Evolutionary conservation across 2,888 invertebrate genomes (phyloP).

Genomic region (Clunio marinus): DNA sequence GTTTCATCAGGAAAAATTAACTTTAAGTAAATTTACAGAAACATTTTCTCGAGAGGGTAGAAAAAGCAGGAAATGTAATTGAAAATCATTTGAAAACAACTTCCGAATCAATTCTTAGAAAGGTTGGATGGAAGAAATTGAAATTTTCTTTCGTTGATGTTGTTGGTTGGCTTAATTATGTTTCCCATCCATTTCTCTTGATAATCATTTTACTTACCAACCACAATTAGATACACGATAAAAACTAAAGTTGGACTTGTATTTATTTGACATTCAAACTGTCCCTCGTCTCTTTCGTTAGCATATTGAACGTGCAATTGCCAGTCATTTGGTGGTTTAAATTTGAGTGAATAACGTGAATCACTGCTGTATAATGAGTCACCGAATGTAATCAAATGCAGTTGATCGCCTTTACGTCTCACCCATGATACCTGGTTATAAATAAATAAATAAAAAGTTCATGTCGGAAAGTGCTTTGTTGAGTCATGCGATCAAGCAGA

Average conservation of each 20-base stretch:
- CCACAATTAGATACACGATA: constrained; percentile 64
- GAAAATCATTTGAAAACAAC: too few relatives aligned
- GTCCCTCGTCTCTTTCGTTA: constrained; percentile 69
- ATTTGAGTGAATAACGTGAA: constrained; percentile 64
- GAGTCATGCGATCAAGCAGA: background rate
- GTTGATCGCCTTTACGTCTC: constrained; percentile 61
- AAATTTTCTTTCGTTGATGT: too few relatives aligned
- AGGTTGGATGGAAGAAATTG: too few relatives aligned
- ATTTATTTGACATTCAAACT: constrained; percentile 74
- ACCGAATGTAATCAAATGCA: constrained; percentile 66
- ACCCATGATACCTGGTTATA: constrained; percentile 64
- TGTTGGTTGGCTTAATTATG: too few relatives aligned
- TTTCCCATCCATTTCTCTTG: too few relatives aligned
- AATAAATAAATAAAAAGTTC: constrained; percentile 38
- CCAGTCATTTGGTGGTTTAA: constrained; percentile 73
- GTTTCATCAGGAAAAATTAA: too few relatives aligned
- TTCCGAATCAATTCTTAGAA: too few relatives aligned
- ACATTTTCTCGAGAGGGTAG: too few relatives aligned
- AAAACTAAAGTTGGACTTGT: constrained; percentile 69
- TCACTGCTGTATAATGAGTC: constrained; percentile 61
- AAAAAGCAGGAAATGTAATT: too few relatives aligned
- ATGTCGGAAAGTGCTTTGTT: background rate
- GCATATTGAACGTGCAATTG: constrained; percentile 67
- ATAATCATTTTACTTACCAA: constrained; percentile 60
- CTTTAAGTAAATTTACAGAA: too few relatives aligned